Conservation (phyloP, 2,797 vertebrate genomes). For the Rousettus madagascariensis region DNA sequence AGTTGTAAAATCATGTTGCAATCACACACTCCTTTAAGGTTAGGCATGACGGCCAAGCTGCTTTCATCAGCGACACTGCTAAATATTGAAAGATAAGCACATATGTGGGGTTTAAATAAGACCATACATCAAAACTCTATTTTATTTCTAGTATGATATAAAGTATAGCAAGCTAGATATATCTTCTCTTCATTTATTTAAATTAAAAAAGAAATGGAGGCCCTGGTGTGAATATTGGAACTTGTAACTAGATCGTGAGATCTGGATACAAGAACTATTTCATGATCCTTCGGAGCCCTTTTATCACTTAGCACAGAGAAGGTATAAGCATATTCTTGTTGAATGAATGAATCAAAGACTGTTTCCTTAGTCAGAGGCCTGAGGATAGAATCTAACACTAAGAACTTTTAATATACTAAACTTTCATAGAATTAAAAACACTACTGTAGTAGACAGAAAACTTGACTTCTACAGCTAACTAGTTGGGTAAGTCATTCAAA, state of each 20-base stretch:
- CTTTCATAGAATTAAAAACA: neutral
- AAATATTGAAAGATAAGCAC: conserved; percentile 45
- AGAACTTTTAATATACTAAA: conserved; percentile 12
- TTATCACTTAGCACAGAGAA: neutral
- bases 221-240: neutral
- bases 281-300: neutral
- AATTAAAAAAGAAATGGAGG: neutral
- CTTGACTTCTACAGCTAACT: neutral
- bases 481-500: neutral
- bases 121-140: neutral
- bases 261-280: neutral
- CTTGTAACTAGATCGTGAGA: neutral
- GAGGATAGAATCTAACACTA: neutral
- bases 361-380: neutral
- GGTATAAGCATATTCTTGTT: neutral
- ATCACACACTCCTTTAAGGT: neutral
- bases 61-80: neutral
- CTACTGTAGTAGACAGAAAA: neutral
- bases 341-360: neutral
- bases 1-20: conserved; percentile 28
- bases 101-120: conserved; percentile 6
- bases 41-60: neutral
- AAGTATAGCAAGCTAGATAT: neutral
- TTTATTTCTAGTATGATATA: conserved; percentile 28
- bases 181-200: conserved; percentile 36